Evolutionary conservation across 2,888 invertebrate species (phyloP).

Genomic region (Phortica magna): DNA sequence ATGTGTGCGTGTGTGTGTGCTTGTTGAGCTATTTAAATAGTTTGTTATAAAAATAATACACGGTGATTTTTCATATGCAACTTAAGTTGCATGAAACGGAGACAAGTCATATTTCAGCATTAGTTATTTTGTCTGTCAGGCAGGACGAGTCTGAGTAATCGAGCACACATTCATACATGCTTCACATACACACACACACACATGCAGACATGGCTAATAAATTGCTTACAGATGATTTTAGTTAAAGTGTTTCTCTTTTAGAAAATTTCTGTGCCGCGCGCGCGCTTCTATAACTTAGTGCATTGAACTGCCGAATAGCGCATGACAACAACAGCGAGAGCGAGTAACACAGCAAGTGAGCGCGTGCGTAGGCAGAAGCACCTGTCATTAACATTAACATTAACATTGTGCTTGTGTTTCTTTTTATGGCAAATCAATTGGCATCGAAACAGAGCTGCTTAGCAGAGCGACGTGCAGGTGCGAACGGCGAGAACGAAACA

Average conservation of each 20-base stretch:
- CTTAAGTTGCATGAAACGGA: not conserved
- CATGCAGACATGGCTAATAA: not conserved
- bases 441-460: not conserved
- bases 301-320: not conserved
- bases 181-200: not conserved
- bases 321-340: no score
- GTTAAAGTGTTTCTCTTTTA: not conserved
- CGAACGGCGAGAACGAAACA: not conserved
- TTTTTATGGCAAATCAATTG: conserved; percentile 19
- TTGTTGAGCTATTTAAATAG: conserved; percentile 7
- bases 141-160: conserved; percentile 15
- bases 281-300: not conserved
- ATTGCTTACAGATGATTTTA: not conserved
- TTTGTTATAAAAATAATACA: conserved; percentile 13
- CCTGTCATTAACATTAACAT: conserved; percentile 15
- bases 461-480: not conserved
- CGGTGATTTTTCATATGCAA: conserved; percentile 28
- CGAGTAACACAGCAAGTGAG: no score
- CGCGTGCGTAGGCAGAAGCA: not conserved
- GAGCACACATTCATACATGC: no score
- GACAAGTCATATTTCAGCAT: conserved; percentile 21
- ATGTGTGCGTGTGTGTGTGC: not conserved
- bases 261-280: not conserved
- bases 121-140: not conserved
- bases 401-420: not conserved